These are phyloP conservation scores for Mus pahari DNA, from an alignment of 2,113 vertebrate genomes.

Conservation along the genomic window DNA sequence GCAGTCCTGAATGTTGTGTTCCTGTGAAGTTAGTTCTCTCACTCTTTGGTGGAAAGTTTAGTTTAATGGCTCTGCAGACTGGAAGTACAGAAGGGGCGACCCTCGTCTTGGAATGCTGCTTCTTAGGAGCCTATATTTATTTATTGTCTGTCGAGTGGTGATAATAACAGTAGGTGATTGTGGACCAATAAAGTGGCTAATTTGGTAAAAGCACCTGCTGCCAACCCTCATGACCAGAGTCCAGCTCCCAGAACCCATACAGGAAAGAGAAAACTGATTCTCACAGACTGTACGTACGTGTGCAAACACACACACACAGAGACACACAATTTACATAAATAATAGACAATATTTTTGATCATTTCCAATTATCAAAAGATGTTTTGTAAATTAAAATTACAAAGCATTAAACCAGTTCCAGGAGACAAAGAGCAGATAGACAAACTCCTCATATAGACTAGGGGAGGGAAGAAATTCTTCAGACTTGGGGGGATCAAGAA, in stretches of 20 bases:
- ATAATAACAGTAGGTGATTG: not conserved
- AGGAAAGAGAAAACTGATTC: not conserved
- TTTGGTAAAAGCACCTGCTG: not conserved
- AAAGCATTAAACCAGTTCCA: conserved; percentile 44
- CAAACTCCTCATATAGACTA: not conserved
- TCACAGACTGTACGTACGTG: not conserved
- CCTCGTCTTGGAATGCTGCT: not conserved
- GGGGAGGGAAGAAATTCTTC: not conserved
- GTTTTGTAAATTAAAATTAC: conserved; percentile 35
- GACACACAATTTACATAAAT: not conserved
- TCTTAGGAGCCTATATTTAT: conserved; percentile 30
- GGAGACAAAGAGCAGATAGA: not conserved
- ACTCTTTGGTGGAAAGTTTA: not conserved
- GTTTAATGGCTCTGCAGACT: not conserved
- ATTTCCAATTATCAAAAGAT: conserved; percentile 8
- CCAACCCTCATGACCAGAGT: not conserved
- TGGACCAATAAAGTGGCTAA: not conserved
- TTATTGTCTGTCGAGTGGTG: not conserved
- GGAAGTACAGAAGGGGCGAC: not conserved
- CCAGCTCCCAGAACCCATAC: not conserved
- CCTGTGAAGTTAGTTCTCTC: not conserved
- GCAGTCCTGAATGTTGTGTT: not conserved
- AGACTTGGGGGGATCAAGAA: not conserved
- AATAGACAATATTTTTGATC: not conserved
- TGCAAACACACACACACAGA: not conserved